Evolutionary conservation across 2,888 invertebrate genomes (phyloP).

Genomic region (Agrotis puta): DNA sequence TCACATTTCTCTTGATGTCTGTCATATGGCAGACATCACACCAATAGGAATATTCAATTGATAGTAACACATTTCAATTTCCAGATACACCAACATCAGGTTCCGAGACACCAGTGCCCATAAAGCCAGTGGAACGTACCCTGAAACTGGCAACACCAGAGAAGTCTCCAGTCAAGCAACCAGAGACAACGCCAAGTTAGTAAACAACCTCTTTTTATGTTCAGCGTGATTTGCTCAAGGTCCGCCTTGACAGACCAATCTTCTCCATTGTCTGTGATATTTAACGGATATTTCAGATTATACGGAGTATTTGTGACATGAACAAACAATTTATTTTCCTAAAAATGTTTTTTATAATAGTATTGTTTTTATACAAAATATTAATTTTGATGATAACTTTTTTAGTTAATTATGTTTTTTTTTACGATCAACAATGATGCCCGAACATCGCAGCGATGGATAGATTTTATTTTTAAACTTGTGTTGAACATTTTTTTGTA

Average conservation of each 20-base stretch:
- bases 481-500: neutral
- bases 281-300: constrained; percentile 5
- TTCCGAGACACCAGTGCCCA: constrained; percentile 79
- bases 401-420: too few species aligned
- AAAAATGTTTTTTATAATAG: neutral
- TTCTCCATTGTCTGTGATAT: constrained; percentile 45
- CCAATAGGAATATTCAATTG: neutral
- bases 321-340: neutral
- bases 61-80: neutral
- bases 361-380: neutral
- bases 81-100: constrained; percentile 85
- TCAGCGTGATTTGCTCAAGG: constrained; percentile 6
- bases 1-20: too few species aligned
- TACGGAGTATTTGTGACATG: neutral
- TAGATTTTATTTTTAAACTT: too few species aligned
- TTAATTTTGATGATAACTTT: neutral
- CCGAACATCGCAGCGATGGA: neutral
- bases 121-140: constrained; percentile 78
- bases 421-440: neutral
- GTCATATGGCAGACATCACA: neutral
- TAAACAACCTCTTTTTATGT: constrained; percentile 22
- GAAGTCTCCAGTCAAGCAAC: constrained; percentile 81
- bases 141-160: constrained; percentile 84
- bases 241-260: constrained; percentile 40
- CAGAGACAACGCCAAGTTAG: constrained; percentile 74